Base-by-base conservation (phyloP, 2,797 vertebrate genomes). In the Uromys caudimaculatus region DNA sequence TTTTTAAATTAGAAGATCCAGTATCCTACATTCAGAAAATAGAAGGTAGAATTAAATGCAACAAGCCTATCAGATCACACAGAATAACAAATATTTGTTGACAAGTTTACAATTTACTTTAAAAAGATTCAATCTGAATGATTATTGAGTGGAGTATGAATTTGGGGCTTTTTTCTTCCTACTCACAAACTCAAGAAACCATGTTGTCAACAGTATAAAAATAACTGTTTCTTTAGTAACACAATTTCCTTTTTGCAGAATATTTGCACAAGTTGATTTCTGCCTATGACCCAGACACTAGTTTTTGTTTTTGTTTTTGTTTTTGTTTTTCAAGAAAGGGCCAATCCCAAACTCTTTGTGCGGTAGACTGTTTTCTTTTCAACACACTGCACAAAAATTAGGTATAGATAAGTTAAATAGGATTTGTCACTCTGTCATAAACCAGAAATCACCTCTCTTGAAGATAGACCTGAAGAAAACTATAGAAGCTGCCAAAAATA, bases 241-340 rank as follows among this genome's bases (percentile, higher is more conserved):
- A 91, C 29, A 60, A 62, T 62, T 47, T 91, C 16, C 41, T 29
- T 71, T 78, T 93, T 41, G 5, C 19, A 27, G 93, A n/a, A 64
- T 64, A 91, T 50, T 88, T 75, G 71, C 50, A 41, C 83, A 67
- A 35, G 6, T 24, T 60, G 24, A 77, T 54, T 21, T 58, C 32
- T 82, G 11, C 12, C 44, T 60, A 82, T 44, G 17, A 94, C 4
- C 4, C 5, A 29, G 76, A 1, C 21, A 58, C 52, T 89, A 89
- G 64, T 32, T 91, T 91, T 93, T n/a, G 6, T 24, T 60, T 62
- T 89, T 94, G 32, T 6, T 91, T 91, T 93, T n/a, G 6, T 24
- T 60, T 62, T 89, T 94, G 24, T 7, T 44, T 44, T 44, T 89
- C 81, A 85, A 92, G 62, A 71, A 82, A 47, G 7, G 83, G 92